Conservation (phyloP, 1,140 invertebrate genomes). For the Acromyrmex charruanus region DNA sequence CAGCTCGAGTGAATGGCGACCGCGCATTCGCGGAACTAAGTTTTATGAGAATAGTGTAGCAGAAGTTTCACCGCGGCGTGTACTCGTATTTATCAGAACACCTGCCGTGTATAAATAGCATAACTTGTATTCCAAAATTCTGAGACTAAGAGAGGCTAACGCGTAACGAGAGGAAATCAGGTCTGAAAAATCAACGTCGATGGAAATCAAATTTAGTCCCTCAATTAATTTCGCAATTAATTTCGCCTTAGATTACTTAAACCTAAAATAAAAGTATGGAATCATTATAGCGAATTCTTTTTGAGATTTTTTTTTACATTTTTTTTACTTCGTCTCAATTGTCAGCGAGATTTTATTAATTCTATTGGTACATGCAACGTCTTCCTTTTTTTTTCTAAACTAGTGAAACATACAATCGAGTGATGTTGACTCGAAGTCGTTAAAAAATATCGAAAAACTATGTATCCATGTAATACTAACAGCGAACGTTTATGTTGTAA, state of each 20-base stretch:
- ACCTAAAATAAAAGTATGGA: neutral
- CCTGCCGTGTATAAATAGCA: conserved; percentile 9
- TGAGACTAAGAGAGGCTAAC: neutral
- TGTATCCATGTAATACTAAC: neutral
- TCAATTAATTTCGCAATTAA: neutral
- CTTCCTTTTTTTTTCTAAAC: neutral
- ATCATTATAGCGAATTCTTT: neutral
- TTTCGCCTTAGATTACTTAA: neutral
- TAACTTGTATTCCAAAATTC: neutral
- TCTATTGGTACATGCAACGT: neutral
- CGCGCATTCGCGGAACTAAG: conserved; percentile 38
- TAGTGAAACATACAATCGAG: neutral
- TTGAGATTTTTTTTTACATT: neutral
- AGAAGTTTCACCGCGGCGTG: conserved; percentile 24
- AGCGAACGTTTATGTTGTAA: neutral
- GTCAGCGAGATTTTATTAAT: neutral
- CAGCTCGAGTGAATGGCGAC: conserved; percentile 23
- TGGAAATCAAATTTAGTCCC: neutral
- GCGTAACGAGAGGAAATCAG: neutral
- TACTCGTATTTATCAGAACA: conserved; percentile 39
- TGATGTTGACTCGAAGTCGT: neutral
- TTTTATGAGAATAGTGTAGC: conserved; percentile 36
- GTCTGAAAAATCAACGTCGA: neutral
- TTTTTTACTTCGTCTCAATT: neutral
- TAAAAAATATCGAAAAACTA: neutral